These are phyloP conservation scores for Stenchaetothrips biformis DNA, from an alignment of 2,888 invertebrate species.

Conservation along the genomic window DNA sequence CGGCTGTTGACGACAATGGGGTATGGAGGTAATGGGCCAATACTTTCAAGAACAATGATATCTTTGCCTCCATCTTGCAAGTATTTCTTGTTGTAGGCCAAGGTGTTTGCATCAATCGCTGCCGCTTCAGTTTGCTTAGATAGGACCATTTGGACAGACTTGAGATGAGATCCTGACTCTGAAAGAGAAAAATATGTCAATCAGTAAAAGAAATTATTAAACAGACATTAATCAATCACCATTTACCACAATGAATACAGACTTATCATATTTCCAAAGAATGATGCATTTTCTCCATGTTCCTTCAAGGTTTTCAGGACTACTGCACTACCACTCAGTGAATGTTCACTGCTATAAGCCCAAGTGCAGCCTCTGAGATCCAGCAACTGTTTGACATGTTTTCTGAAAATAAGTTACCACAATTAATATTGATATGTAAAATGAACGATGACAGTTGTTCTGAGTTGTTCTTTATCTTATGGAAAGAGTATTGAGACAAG, in stretches of 20 bases:
- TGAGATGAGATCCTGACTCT: slow-evolving; percentile 58
- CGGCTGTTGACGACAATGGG: slow-evolving; percentile 58
- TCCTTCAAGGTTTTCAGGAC: slow-evolving; percentile 52
- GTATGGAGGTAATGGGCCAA: slow-evolving; percentile 64
- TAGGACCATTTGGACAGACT: slow-evolving; percentile 58
- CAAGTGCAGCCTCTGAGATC: slow-evolving; percentile 56
- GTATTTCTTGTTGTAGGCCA: slow-evolving; percentile 52
- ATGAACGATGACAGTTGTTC: neutral
- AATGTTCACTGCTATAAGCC: slow-evolving; percentile 53
- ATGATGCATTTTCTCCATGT: slow-evolving; percentile 57
- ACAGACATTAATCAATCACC: slow-evolving; percentile 26
- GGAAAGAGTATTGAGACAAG: neutral
- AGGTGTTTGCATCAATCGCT: slow-evolving; percentile 58
- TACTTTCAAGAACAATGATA: slow-evolving; percentile 54
- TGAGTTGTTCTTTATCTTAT: no score
- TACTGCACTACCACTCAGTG: slow-evolving; percentile 54
- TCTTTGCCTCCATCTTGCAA: slow-evolving; percentile 56
- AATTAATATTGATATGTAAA: neutral
- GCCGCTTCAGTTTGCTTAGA: slow-evolving; percentile 59
- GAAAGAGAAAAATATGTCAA: slow-evolving; percentile 35
- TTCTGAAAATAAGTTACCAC: slow-evolving; percentile 35
- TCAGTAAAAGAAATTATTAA: slow-evolving; percentile 20
- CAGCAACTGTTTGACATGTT: slow-evolving; percentile 54
- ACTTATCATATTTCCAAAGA: slow-evolving; percentile 57
- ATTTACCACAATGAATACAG: slow-evolving; percentile 36